These are phyloP conservation scores for Ochropacha duplaris DNA, from an alignment of 2,888 invertebrate species.

Conservation along the genomic window DNA sequence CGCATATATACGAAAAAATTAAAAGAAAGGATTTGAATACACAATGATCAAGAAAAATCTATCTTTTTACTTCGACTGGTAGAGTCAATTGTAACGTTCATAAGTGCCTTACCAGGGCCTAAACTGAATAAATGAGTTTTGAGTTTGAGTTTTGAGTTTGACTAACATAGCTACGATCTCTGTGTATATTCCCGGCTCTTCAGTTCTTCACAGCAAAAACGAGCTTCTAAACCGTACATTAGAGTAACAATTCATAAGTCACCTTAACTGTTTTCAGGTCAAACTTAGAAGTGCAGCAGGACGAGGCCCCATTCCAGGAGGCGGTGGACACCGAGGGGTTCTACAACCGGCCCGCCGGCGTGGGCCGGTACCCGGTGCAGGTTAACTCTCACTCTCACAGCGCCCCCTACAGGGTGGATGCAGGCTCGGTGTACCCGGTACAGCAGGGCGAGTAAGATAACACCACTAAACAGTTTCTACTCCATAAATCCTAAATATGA, in stretches of 20 bases:
- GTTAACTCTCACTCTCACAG: constrained; percentile 38
- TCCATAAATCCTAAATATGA: too few relatives aligned
- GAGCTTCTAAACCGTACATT: too few relatives aligned
- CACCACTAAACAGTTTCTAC: too few relatives aligned
- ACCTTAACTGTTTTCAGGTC: not conserved
- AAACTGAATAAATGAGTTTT: too few relatives aligned
- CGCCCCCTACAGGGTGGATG: constrained; percentile 27
- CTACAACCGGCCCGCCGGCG: constrained; percentile 61
- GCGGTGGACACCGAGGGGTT: constrained; percentile 62
- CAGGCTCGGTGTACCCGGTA: constrained; percentile 23
- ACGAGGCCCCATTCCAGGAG: constrained; percentile 53
- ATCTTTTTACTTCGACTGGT: too few relatives aligned
- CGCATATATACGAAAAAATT: not conserved
- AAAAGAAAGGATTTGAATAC: not conserved
- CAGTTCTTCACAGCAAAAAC: too few relatives aligned
- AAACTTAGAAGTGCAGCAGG: constrained; percentile 17
- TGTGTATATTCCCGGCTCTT: too few relatives aligned
- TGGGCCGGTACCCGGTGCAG: constrained; percentile 57
- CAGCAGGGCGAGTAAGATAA: constrained; percentile 22
- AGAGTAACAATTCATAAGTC: too few relatives aligned
- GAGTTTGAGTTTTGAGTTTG: not conserved
- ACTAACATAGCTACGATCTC: not conserved
- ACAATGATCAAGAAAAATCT: too few relatives aligned
- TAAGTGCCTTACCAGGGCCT: too few relatives aligned
- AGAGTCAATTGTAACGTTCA: not conserved